Conservation (phyloP, 2,113 vertebrate species). For the Eublepharis macularius region DNA sequence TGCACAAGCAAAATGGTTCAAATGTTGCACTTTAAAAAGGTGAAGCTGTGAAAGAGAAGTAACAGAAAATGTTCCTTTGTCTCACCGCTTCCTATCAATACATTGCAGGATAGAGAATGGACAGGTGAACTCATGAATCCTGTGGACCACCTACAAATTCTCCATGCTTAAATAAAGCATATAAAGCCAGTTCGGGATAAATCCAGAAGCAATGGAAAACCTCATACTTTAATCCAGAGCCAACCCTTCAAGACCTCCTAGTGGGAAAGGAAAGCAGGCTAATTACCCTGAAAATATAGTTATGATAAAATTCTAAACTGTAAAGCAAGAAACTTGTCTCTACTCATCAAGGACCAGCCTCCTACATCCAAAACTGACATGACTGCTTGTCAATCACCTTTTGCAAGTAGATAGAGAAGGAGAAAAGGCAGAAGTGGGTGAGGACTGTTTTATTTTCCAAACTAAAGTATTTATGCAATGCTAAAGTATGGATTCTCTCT, state of each 20-base stretch:
- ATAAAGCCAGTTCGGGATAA: background rate
- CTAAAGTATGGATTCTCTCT: background rate
- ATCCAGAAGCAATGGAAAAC: constrained; percentile 37
- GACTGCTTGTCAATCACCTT: constrained; percentile 1
- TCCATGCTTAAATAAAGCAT: background rate
- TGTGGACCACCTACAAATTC: constrained; percentile 16
- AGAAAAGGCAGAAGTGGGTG: background rate
- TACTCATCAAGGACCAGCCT: constrained; percentile 1
- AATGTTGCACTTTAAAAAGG: constrained; percentile 30
- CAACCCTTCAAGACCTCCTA: constrained; percentile 5
- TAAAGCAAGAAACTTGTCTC: constrained; percentile 41
- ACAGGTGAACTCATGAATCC: constrained; percentile 19
- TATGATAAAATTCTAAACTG: constrained; percentile 1
- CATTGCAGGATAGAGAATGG: constrained; percentile 14
- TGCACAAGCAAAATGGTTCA: constrained; percentile 45
- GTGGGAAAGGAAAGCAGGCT: constrained; percentile 25
- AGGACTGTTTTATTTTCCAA: background rate
- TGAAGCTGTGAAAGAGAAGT: background rate
- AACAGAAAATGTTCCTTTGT: background rate
- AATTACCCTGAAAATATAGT: constrained; percentile 22
- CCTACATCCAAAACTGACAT: constrained; percentile 6
- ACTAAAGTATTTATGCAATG: background rate
- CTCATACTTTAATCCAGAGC: constrained; percentile 33
- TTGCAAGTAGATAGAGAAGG: background rate
- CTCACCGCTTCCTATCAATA: background rate